Evolutionary conservation across 1,140 invertebrate genomes (phyloP), one percentile per base, ranked within the genome.

Genomic region (Helicoverpa zea): DNA sequence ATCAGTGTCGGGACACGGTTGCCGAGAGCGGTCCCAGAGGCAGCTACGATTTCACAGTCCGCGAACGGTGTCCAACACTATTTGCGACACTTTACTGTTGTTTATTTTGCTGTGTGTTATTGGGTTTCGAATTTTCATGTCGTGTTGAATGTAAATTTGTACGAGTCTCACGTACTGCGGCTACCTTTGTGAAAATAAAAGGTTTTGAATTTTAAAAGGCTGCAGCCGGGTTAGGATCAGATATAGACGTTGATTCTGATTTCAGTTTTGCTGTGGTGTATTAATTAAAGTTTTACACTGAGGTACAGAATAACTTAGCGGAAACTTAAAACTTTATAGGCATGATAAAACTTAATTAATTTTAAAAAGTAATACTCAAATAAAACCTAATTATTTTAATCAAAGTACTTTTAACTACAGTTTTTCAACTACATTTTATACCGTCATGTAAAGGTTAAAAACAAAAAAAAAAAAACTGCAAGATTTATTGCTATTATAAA

Each of bases 91-190:
- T 81, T 77, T 81, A 66, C 43, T 49, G 43, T 61, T 81, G 80
- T 81, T 77, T 81, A 72, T 81, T 81, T 81, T 81, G 43, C 29
- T 74, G 49, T 77, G 54, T 77, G 74, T 63, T 64, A 77, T 77
- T 77, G 58, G 56, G 58, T 80, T 80, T 63, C 68, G 72, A 63
- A 66, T 81, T 66, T 76, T 63, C 73, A 58, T 76, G 73, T 76
- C 58, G 73, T 72, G 68, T 73, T 73, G 52, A 76, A 76, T 76
- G 73, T 63, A 76, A 76, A 76, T 76, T 76, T 76, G 56, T 76
- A 61, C 43, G 35, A 61, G 58, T 49, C 51, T 76, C 58, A 76
- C 73, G 58, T 76, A 63, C 73, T 52, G 68, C 43, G 68, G 68
- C 68, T 72, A 72, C 68, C 68, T 72, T 54, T 72, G 68, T 72